Conservation (phyloP, 2,888 invertebrate species). For the Drosophila borealis region DNA sequence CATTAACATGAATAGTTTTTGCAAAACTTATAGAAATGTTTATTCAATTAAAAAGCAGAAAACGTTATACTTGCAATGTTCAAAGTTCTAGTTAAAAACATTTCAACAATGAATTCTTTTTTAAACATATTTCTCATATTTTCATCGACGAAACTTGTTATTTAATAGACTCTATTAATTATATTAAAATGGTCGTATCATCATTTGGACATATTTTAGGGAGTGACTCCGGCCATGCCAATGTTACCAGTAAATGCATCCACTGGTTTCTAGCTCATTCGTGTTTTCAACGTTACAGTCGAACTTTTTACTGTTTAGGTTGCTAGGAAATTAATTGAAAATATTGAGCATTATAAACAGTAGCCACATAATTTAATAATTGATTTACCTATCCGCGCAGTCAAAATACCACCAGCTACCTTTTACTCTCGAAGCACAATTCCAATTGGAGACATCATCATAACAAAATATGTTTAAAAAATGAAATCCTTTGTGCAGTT, state of each 20-base stretch:
- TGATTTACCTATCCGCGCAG: background rate
- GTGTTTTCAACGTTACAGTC: background rate
- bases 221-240: slow-evolving; percentile 2
- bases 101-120: too few relatives aligned
- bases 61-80: too few relatives aligned
- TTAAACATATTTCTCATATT: too few relatives aligned
- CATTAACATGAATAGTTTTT: too few relatives aligned
- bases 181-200: background rate
- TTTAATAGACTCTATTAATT: too few relatives aligned
- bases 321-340: background rate
- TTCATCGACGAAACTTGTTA: too few relatives aligned
- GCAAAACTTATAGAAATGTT: too few relatives aligned
- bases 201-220: slow-evolving; percentile 2
- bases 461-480: too few relatives aligned
- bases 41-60: too few relatives aligned
- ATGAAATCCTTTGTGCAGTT: background rate
- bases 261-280: background rate
- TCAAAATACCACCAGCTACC: slow-evolving; percentile 7
- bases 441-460: too few relatives aligned
- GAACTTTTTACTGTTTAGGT: slow-evolving; percentile 1
- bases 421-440: background rate
- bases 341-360: background rate
- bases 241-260: slow-evolving; percentile 5
- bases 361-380: background rate
- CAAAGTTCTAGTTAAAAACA: too few relatives aligned